Conservation (phyloP, 2,113 vertebrate genomes). For the Brachyhypopomus occidentalis region DNA sequence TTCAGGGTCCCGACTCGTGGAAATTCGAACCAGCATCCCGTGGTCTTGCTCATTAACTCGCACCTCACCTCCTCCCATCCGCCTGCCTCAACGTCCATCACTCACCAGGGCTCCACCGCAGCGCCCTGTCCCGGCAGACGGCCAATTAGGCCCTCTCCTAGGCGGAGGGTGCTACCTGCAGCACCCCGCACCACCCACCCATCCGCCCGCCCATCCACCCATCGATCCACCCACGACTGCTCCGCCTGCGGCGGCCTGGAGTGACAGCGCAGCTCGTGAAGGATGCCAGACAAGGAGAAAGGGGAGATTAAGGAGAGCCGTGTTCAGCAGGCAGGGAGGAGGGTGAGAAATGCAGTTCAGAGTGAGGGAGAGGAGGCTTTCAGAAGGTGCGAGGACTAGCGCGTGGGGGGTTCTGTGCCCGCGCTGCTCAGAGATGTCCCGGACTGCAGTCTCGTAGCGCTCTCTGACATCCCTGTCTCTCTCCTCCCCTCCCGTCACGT, state of each 20-base stretch:
- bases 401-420: conserved; percentile 22
- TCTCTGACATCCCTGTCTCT: neutral
- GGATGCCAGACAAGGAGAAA: conserved; percentile 29
- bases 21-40: conserved; percentile 41
- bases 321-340: conserved; percentile 34
- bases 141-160: conserved; percentile 35
- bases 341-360: conserved; percentile 28
- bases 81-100: conserved; percentile 8
- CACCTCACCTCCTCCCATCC: conserved; percentile 11
- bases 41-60: conserved; percentile 40
- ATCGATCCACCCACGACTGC: no score
- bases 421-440: conserved; percentile 26
- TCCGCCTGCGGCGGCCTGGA: neutral
- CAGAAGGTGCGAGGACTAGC: conserved; percentile 38
- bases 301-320: conserved; percentile 45
- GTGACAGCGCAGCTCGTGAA: conserved; percentile 44
- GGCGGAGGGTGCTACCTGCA: conserved; percentile 36
- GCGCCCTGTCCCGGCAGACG: conserved; percentile 16
- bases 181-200: neutral
- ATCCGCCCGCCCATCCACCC: no score
- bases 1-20: conserved; percentile 8
- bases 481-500: neutral
- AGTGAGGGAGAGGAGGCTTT: conserved; percentile 32
- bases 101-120: conserved; percentile 27
- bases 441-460: neutral